Conservation (phyloP, 1,140 invertebrate genomes). For the Drosophila sproati region DNA sequence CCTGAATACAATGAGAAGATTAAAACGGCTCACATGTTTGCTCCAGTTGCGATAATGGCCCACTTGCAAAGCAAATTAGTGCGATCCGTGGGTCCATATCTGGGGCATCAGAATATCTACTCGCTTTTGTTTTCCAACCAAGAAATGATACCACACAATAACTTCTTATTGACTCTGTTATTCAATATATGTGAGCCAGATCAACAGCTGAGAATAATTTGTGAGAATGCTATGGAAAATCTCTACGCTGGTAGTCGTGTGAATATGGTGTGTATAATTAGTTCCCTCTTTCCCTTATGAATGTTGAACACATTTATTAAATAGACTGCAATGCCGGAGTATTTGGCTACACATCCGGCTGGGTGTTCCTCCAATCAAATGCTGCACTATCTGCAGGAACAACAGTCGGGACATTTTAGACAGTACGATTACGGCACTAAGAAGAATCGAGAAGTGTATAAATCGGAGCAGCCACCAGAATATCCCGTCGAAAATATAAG, state of each 20-base stretch:
- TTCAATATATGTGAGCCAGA: constrained; percentile 85
- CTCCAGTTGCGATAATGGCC: constrained; percentile 86
- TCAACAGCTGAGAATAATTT: constrained; percentile 53
- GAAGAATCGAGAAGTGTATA: constrained; percentile 85
- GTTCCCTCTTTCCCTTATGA: no score
- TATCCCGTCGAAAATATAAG: constrained; percentile 87
- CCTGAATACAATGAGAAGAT: constrained; percentile 87
- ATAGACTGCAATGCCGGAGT: constrained; percentile 83
- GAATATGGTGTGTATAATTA: constrained; percentile 47
- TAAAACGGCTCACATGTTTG: constrained; percentile 86
- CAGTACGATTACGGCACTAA: constrained; percentile 84
- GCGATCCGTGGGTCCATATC: constrained; percentile 56
- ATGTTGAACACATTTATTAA: background rate
- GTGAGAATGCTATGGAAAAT: constrained; percentile 1
- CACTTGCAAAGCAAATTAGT: constrained; percentile 74
- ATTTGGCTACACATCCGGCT: constrained; percentile 84
- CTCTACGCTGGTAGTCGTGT: constrained; percentile 35
- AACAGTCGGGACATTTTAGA: constrained; percentile 68
- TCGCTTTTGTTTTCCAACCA: constrained; percentile 83
- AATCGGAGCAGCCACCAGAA: constrained; percentile 84
- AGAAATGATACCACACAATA: constrained; percentile 70
- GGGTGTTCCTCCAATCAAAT: constrained; percentile 85
- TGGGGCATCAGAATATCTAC: constrained; percentile 71
- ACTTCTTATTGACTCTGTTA: constrained; percentile 50
- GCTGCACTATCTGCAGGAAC: constrained; percentile 85